Base-by-base conservation (phyloP, 2,113 vertebrate species). In the Abramis brama region DNA sequence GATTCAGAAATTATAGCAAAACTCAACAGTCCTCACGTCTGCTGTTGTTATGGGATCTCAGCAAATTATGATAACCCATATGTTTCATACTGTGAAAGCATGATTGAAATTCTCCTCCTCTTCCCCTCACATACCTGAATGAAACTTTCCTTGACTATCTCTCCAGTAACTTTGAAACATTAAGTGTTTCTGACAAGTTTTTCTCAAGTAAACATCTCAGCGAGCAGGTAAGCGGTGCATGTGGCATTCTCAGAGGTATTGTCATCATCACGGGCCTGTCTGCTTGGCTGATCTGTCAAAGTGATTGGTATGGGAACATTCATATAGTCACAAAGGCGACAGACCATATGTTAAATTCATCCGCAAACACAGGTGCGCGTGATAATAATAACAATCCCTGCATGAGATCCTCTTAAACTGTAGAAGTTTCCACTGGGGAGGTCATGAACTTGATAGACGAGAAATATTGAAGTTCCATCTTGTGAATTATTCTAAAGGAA, bases 221-320 rank as follows among this genome's bases (percentile, higher is more conserved):
- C 52, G 12, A 25, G 57, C 23, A 23, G n/a, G 55, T 80, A 36
- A 82, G 80, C 68, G 17, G 19, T n/a, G 57, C 62, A 33, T 17
- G 23, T 19, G 45, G 80, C 62, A 25, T 62, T 79, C 59, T 86
- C 81, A 80, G 75, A 50, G 55, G 45, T 25, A 52, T 83, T 73
- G 85, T 83, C 45, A 64, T 39, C 30, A 52, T 60, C 59, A 62
- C 71, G 36, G 5, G 83, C 50, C 30, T 79, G 77, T 86, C 70
- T 86, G 87, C 87, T 76, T 57, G 82, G 82, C 50, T 88, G 68
- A 64, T 81, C 87, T 77, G 87, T 81, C 87, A 88, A 23, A 33
- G 33, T 76, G 82, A 81, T 84, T 43, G 36, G 83, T 84, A 81
- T 55, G 70, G 59, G 59, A 33, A 75, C 59, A 66, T 55, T 86